Evolutionary conservation across 2,113 vertebrate genomes (phyloP), one percentile per base, ranked within the genome.

Genomic region (Chloebia gouldiae): DNA sequence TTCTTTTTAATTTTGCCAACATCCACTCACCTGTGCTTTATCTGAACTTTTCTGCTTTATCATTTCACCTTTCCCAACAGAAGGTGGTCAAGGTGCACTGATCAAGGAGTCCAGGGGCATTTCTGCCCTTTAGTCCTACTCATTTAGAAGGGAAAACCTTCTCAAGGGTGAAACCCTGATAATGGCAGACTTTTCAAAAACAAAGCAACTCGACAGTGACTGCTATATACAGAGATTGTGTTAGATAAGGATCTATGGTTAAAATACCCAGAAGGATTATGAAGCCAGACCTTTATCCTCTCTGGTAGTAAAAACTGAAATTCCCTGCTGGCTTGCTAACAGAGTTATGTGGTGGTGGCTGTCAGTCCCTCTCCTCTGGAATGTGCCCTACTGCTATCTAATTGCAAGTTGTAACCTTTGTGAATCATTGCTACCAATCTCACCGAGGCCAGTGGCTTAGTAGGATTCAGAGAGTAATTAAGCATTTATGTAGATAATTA

Each of bases 401-500:
- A 80, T 69, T 77, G 59, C 0, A 3, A 31, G 50, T 83, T 66
- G 18, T 25, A 81, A 73, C 27, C 63, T 81, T 50, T 66, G 42
- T 56, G 76, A 86, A 64, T 81, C 47, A 71, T 56, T 68, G 44
- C 7, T 13, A 77, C 27, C 33, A 78, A 25, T 33, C 47, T 81
- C 49, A 79, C 20, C 7, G 37, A 77, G n/a, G 20, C 56, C 37
- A 56, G 13, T 1, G 3, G n/a, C 40, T 93, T 90, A 92, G 69
- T 65, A 81, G 24, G 27, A 88, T 81, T 89, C 64, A 79, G 84
- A 75, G 86, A 79, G 35, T 72, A 84, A 95, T 93, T 91, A 89
- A 91, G 89, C 39, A 53, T 91, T 92, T 88, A 72, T 65, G 49
- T 53, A 75, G 64, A 44, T 71, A 93, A 93, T 90, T 83, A 94